phyloP scores from a whole-genome alignment of 2,113 vertebrate species.

The Drymodes brunneopygia region DNA sequence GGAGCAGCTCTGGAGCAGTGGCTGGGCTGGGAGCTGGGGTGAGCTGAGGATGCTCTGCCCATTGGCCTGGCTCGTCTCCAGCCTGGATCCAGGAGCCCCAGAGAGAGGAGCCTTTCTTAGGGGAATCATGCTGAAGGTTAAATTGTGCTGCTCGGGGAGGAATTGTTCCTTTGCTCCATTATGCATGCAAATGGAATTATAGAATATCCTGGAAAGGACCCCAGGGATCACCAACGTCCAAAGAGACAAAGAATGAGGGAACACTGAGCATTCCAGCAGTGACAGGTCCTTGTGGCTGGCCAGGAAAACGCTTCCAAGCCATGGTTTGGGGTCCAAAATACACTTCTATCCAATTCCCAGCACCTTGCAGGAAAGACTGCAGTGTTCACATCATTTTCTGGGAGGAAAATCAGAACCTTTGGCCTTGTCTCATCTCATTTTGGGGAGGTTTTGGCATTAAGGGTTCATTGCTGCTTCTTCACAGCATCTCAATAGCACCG shows the following conservation, averaged over 20 bases:
- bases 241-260: neutral
- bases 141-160: neutral
- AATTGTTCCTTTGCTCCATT: neutral
- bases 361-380: neutral
- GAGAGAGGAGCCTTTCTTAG: neutral
- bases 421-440: neutral
- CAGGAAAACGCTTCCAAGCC: neutral
- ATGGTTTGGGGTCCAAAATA: neutral
- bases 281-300: neutral
- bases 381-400: neutral
- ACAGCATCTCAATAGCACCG: neutral
- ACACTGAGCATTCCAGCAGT: neutral
- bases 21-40: neutral
- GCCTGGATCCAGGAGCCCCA: neutral
- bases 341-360: neutral
- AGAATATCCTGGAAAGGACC: neutral
- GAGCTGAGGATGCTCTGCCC: neutral
- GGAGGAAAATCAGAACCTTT: neutral
- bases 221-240: neutral
- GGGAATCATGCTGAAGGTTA: neutral
- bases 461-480: neutral
- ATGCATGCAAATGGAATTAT: neutral
- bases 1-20: neutral
- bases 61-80: accelerated
- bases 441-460: neutral